Evolutionary conservation across 2,888 invertebrate species (phyloP).

Genomic region (Heteromurus nitidus): DNA sequence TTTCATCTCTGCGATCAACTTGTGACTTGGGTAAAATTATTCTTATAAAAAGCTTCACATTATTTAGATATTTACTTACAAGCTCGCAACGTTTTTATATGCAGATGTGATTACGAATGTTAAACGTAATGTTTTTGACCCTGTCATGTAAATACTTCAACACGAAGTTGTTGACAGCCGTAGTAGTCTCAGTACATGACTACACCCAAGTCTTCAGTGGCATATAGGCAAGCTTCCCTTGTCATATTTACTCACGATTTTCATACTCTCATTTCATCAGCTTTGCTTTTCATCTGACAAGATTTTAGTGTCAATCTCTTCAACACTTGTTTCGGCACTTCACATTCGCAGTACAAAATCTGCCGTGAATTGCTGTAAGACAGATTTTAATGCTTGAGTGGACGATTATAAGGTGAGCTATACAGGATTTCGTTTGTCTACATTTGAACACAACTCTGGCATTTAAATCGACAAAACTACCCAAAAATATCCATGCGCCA

Average conservation of each 20-base stretch:
- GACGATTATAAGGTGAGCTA: not conserved
- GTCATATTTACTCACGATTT: not conserved
- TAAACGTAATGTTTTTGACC: not conserved
- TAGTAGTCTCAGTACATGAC: not conserved
- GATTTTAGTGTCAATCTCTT: constrained; percentile 52
- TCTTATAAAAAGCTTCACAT: too few relatives aligned
- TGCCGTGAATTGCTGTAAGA: not conserved
- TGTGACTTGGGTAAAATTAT: not conserved
- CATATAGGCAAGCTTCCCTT: constrained; percentile 6
- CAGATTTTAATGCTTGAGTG: not conserved
- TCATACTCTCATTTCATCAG: constrained; percentile 23
- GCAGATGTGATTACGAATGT: not conserved
- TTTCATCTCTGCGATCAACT: not conserved
- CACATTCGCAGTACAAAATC: not conserved
- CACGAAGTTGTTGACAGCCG: not conserved
- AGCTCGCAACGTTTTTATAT: too few relatives aligned
- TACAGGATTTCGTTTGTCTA: not conserved
- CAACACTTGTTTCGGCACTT: constrained; percentile 39
- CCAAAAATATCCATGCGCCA: not conserved
- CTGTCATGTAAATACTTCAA: not conserved
- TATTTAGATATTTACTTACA: too few relatives aligned
- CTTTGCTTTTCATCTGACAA: constrained; percentile 19
- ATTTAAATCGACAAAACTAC: not conserved
- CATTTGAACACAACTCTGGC: not conserved
- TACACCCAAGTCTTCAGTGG: not conserved